These are phyloP conservation scores for Diogma glabrata DNA, from an alignment of 2,888 invertebrate species.

Conservation along the genomic window DNA sequence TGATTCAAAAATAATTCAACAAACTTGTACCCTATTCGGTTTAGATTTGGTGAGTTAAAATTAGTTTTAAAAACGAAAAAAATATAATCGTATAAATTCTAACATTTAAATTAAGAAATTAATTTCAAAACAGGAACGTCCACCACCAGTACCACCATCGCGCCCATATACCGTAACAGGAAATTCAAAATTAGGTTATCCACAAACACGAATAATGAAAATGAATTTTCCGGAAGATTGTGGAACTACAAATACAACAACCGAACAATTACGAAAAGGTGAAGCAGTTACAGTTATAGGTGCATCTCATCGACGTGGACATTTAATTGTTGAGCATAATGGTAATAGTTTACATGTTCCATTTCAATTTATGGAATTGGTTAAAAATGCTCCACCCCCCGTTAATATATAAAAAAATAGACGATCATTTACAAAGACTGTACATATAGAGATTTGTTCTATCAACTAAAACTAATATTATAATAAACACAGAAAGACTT, in stretches of 20 bases:
- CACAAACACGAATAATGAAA: slow-evolving; percentile 84
- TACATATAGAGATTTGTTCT: too few species aligned
- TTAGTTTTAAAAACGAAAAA: neutral
- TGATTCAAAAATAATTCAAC: slow-evolving; percentile 79
- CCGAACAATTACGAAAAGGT: slow-evolving; percentile 57
- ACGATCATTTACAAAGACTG: too few species aligned
- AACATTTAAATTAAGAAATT: slow-evolving; percentile 8
- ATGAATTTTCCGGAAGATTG: slow-evolving; percentile 66
- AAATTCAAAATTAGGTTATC: slow-evolving; percentile 83
- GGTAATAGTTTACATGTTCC: slow-evolving; percentile 64
- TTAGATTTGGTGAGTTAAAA: slow-evolving; percentile 59
- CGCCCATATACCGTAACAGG: slow-evolving; percentile 83
- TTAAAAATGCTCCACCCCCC: slow-evolving; percentile 22
- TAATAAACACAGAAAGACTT: too few species aligned
- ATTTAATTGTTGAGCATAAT: slow-evolving; percentile 75
- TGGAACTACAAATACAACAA: slow-evolving; percentile 25
- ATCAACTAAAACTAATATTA: too few species aligned
- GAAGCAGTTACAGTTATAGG: slow-evolving; percentile 81
- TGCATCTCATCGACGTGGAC: slow-evolving; percentile 74
- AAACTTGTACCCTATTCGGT: slow-evolving; percentile 81
- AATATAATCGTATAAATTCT: neutral
- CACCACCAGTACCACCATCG: slow-evolving; percentile 84
- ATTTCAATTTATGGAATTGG: slow-evolving; percentile 68
- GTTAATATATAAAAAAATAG: slow-evolving; percentile 22
- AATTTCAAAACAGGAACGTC: slow-evolving; percentile 53